Base-by-base conservation (phyloP, 2,888 invertebrate species). In the Sepioteuthis lessoniana region DNA sequence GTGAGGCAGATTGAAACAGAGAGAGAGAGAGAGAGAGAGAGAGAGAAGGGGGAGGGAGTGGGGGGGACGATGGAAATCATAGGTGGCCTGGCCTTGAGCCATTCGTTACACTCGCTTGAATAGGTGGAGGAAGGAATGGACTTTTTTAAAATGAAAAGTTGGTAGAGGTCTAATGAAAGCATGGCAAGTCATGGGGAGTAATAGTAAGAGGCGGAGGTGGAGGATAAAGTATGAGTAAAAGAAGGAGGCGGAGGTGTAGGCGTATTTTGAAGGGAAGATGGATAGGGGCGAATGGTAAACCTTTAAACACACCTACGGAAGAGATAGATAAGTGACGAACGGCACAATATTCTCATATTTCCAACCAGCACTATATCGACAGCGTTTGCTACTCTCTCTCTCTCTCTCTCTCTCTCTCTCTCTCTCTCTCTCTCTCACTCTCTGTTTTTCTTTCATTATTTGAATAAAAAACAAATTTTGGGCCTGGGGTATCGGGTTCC, bases 361-460 rank as follows among this genome's bases (percentile, higher is more conserved):
- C 76, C 13, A 25, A 55, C 55, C 55, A 25, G 25, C 55, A 25
- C 55, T 25, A 25, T 19, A 50, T 50, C 21, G 50, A 50, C 50
- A 19, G 10, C 31, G 31, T 31, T 25, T 31, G 60, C 28, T 60
- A 28, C 31, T 25, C 10, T 8, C 31, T 31, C 8, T 7, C 25
- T 4, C 16, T 5, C 3, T 35, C 0, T n/a, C n/a, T 35, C 0
- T n/a, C n/a, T 25, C 16, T 35, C 4, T 13, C 0, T 16, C n/a
- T 76, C 31, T 60, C 5, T 31, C 31, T 60, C 31, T 8, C 31
- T 60, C 31, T 60, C 31, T n/a, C n/a, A n/a, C n/a, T n/a, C n/a
- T n/a, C n/a, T n/a, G n/a, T n/a, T n/a, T n/a, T n/a, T n/a, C n/a
- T n/a, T n/a, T n/a, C n/a, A 55, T 55, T 76, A n/a, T 76, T 76